Conservation (phyloP, 2,113 vertebrate species). For the Scartelaos histophorus region DNA sequence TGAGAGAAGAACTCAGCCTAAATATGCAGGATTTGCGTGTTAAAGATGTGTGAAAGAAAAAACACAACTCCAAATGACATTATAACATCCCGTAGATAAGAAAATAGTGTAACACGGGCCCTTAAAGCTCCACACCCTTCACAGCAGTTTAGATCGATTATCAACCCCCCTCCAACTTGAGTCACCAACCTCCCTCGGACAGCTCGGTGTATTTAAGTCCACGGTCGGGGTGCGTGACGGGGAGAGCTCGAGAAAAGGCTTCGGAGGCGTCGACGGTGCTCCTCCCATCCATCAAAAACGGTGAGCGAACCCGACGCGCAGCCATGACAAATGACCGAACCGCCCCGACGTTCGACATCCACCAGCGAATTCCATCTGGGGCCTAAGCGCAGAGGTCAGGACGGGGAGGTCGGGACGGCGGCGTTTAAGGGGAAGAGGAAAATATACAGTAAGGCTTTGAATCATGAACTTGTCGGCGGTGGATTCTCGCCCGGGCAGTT, state of each 20-base stretch:
- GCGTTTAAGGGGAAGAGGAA: conserved; percentile 18
- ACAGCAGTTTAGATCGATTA: background rate
- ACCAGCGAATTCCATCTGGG: conserved; percentile 19
- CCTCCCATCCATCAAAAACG: conserved; percentile 52
- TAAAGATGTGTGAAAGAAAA: too few relatives aligned
- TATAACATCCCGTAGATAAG: too few relatives aligned
- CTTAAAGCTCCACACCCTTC: background rate
- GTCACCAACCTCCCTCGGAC: conserved; percentile 13
- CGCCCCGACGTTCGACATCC: conserved; percentile 10
- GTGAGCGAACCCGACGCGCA: conserved; percentile 8
- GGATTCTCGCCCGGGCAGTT: conserved; percentile 7
- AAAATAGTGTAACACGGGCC: too few relatives aligned
- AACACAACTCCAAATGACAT: too few relatives aligned
- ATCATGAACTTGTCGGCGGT: conserved; percentile 19
- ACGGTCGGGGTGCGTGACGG: conserved; percentile 23
- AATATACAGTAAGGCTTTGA: conserved; percentile 11
- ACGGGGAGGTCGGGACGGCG: conserved; percentile 22
- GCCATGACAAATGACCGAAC: conserved; percentile 39
- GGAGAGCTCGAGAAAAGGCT: conserved; percentile 21
- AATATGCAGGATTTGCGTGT: too few relatives aligned
- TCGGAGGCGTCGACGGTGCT: conserved; percentile 21
- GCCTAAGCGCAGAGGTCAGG: conserved; percentile 22
- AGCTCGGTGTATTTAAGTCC: conserved; percentile 7
- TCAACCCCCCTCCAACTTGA: background rate
- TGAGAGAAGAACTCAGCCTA: too few relatives aligned